Evolutionary conservation across 2,113 vertebrate genomes (phyloP).

Genomic region (Chlorodrepanis virens): DNA sequence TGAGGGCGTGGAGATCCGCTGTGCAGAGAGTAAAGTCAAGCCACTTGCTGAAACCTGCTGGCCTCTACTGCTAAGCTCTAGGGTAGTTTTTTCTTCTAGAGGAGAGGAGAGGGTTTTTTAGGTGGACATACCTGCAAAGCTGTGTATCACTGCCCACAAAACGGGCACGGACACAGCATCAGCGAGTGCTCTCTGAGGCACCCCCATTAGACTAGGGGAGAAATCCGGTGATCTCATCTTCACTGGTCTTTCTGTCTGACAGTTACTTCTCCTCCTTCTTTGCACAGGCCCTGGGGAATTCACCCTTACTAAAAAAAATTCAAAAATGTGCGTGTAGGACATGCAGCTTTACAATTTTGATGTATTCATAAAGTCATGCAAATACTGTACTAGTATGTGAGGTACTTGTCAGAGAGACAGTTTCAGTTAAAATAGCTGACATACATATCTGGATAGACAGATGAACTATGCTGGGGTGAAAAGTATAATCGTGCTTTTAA

Average conservation of each 20-base stretch:
- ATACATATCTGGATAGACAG: background rate
- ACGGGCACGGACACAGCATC: fast-evolving
- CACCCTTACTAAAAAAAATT: background rate
- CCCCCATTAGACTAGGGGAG: background rate
- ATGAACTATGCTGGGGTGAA: slow-evolving; percentile 8
- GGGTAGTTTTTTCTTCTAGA: background rate
- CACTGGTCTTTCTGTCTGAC: background rate
- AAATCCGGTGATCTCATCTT: background rate
- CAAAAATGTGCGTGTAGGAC: background rate
- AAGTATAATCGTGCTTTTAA: slow-evolving; percentile 7
- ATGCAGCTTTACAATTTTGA: background rate
- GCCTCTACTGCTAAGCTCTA: background rate
- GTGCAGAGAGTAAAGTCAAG: background rate
- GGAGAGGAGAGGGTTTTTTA: background rate
- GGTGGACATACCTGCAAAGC: background rate
- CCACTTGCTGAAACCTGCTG: background rate
- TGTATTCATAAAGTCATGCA: background rate
- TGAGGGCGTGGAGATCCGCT: background rate
- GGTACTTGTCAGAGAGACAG: background rate
- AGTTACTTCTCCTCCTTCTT: background rate
- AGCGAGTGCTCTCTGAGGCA: background rate
- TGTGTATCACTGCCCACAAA: background rate
- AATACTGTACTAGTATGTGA: background rate
- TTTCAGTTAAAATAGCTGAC: slow-evolving; percentile 7
- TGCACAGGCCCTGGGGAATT: background rate